Evolutionary conservation across 2,797 vertebrate species (phyloP).

Genomic region (Gila robusta): DNA sequence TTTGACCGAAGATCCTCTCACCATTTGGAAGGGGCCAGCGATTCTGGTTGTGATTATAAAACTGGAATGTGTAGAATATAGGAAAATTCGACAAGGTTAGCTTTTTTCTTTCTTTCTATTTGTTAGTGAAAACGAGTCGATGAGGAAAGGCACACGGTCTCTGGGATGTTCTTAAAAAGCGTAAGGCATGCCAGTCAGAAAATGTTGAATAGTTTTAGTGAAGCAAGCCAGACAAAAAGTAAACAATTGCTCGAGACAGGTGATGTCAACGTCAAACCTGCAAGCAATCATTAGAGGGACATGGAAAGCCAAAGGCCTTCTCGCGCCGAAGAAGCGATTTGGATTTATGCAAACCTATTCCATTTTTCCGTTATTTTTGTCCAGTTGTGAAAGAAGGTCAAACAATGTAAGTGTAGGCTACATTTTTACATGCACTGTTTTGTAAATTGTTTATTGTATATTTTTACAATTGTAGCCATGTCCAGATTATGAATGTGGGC

Average conservation of each 20-base stretch:
- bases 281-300: slow-evolving; percentile 8
- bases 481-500: not conserved
- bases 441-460: not conserved
- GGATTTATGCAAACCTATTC: slow-evolving; percentile 1
- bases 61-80: slow-evolving; percentile 53
- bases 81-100: slow-evolving; percentile 21
- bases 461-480: not conserved
- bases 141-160: not conserved
- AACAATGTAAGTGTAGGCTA: slow-evolving; percentile 29
- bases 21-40: slow-evolving; percentile 60
- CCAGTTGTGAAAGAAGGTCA: not conserved
- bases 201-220: slow-evolving; percentile 58
- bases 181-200: slow-evolving; percentile 17
- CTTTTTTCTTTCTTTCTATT: slow-evolving; percentile 14
- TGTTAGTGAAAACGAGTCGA: slow-evolving; percentile 4
- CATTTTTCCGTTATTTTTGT: not conserved
- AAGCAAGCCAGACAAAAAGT: slow-evolving; percentile 56
- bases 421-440: not conserved
- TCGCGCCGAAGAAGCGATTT: slow-evolving; percentile 6
- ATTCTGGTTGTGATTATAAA: slow-evolving; percentile 72
- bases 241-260: slow-evolving; percentile 52
- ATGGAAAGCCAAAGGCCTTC: slow-evolving; percentile 48
- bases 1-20: slow-evolving; percentile 61
- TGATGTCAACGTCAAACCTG: slow-evolving; percentile 60
- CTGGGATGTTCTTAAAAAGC: slow-evolving; percentile 11